These are phyloP conservation scores for Tetraneura akinire DNA, from an alignment of 1,140 invertebrate species.

Conservation along the genomic window DNA sequence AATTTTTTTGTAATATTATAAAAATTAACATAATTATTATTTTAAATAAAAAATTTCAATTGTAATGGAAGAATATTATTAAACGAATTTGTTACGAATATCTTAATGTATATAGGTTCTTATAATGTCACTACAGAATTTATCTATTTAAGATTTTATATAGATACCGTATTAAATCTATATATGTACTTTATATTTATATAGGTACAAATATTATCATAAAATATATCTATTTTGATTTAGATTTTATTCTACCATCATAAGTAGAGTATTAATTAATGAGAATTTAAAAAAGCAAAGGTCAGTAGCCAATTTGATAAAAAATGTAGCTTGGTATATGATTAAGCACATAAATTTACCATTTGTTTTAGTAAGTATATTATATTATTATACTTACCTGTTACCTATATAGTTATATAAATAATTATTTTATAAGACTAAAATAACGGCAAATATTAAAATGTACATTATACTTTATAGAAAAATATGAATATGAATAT, in stretches of 20 bases:
- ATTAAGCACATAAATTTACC: slow-evolving; percentile 19
- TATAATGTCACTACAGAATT: no score
- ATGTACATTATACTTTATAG: background rate
- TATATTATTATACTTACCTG: background rate
- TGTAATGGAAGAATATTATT: no score
- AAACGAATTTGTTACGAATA: no score
- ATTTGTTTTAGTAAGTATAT: slow-evolving; percentile 27
- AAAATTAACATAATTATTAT: no score
- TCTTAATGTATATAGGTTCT: no score
- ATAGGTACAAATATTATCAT: background rate
- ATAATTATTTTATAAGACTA: background rate
- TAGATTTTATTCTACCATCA: slow-evolving; percentile 42
- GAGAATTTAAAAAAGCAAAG: slow-evolving; percentile 14
- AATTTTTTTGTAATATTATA: no score
- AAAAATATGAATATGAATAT: slow-evolving; percentile 33
- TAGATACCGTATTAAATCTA: no score
- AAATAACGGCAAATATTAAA: background rate
- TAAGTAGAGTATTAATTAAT: slow-evolving; percentile 18
- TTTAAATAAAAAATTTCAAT: no score
- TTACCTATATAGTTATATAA: background rate
- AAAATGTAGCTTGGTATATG: slow-evolving; percentile 33
- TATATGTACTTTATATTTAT: background rate
- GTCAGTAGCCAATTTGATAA: background rate
- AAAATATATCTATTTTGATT: slow-evolving; percentile 4
- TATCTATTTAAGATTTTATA: no score